phyloP scores from a whole-genome alignment of 2,888 invertebrate genomes.

The Furcula furcula region DNA sequence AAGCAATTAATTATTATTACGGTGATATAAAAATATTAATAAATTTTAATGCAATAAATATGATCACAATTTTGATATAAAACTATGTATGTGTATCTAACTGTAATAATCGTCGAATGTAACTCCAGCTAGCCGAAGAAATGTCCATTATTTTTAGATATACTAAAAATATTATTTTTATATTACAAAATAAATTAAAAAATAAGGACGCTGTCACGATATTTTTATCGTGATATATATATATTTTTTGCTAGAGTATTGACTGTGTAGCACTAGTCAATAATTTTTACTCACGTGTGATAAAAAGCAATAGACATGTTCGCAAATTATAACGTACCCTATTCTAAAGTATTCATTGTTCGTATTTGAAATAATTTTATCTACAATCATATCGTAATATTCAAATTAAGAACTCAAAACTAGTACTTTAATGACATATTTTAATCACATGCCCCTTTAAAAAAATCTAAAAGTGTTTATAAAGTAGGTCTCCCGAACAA shows the following conservation, averaged over 20 bases:
- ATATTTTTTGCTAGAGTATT: neutral
- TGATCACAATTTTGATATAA: constrained; percentile 10
- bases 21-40: neutral
- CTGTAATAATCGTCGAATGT: constrained; percentile 6
- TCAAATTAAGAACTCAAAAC: no score
- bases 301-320: no score
- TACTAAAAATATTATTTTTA: neutral
- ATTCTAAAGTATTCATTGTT: no score
- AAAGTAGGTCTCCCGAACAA: no score
- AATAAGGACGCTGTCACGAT: neutral
- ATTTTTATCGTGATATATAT: neutral
- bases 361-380: no score
- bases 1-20: constrained; percentile 4
- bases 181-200: neutral
- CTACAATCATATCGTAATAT: no score
- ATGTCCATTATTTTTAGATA: constrained; percentile 10
- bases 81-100: constrained; percentile 4
- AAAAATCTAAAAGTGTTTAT: no score
- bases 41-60: constrained; percentile 7
- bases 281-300: no score
- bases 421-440: no score
- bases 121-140: constrained; percentile 2
- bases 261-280: no score
- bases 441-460: no score
- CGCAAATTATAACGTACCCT: no score